Evolutionary conservation across 64 coral and sea anemone species (phyloP).

Genomic region (Cladopsammia gracilis): DNA sequence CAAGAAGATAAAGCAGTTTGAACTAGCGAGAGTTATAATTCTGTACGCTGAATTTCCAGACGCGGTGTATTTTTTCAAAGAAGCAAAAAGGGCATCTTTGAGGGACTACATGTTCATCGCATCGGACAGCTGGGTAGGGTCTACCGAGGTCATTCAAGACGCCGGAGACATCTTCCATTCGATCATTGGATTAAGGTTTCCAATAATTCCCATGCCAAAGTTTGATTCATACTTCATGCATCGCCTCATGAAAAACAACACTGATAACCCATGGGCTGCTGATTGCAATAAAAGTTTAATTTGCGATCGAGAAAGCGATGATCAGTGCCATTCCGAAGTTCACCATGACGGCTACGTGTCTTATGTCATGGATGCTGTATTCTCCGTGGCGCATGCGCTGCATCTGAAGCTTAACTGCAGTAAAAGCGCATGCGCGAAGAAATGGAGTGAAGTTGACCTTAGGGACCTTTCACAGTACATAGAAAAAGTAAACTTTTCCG

Average conservation of each 20-base stretch:
- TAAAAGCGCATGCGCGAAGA: slow-evolving; percentile 4
- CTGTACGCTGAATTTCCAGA: slow-evolving; percentile 80
- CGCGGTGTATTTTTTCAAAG: slow-evolving; percentile 69
- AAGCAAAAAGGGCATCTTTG: slow-evolving; percentile 51
- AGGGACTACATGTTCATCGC: slow-evolving; percentile 75
- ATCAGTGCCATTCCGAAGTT: slow-evolving; percentile 18
- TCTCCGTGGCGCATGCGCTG: slow-evolving; percentile 68
- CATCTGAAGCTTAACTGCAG: slow-evolving; percentile 60
- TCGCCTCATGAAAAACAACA: neutral
- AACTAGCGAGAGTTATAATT: slow-evolving; percentile 53
- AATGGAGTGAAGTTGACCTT: slow-evolving; percentile 15
- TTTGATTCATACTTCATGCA: slow-evolving; percentile 34
- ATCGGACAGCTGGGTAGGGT: slow-evolving; percentile 78
- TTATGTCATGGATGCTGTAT: slow-evolving; percentile 71
- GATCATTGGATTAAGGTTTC: slow-evolving; percentile 65
- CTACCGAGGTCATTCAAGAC: slow-evolving; percentile 53
- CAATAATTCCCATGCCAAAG: slow-evolving; percentile 13
- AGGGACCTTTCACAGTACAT: slow-evolving; percentile 55
- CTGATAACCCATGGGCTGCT: slow-evolving; percentile 25
- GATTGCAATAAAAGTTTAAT: slow-evolving; percentile 38
- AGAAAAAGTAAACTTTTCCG: slow-evolving; percentile 64
- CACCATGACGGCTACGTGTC: slow-evolving; percentile 73
- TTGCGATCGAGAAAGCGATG: neutral
- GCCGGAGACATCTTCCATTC: slow-evolving; percentile 33
- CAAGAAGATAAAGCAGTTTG: slow-evolving; percentile 43